Base-by-base conservation (phyloP, 2,797 vertebrate genomes). In the Nyctibius grandis region DNA sequence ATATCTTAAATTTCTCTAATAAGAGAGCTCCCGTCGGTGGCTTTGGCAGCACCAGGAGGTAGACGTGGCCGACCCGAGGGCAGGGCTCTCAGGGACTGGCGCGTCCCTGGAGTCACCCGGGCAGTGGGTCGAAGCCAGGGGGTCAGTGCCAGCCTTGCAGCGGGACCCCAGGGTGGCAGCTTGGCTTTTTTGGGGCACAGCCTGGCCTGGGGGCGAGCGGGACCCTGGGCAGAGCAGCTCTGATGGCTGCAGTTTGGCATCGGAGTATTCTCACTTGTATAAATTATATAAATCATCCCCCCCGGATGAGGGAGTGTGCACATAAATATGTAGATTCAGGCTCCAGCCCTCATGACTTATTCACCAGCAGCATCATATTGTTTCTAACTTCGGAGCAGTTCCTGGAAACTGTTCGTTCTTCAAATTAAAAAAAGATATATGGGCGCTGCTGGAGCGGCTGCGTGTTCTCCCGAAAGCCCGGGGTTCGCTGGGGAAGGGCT, bases 341-440 rank as follows among this genome's bases (percentile, higher is more conserved):
- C 91, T 96, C 77, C 91, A 95, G 87, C 92, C 89, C 87, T 97
- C 94, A 97, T 97, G 95, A 96, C 95, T 97, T 96, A 97, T 97
- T 97, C 95, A 97, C 94, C 85, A 95, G 89, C 87, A 84, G 91
- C 88, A 93, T 95, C 94, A 86, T 86, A 95, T 95, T 97, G 96
- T 97, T 97, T 96, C 96, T 97, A 95, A 96, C 72, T 96, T 95
- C 90, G 44, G 96, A 95, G 93, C 93, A 84, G 94, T 96, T 95
- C 96, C 96, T 97, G 95, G 95, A 97, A 97, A 82, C 95, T 94
- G 91, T 60, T 93, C 80, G 3, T 85, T 96, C 93, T 77, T 93
- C 91, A 95, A 91, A 97, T 96, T 95, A 93, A 95, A 97, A 94
- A 89, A 87, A 97, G 93, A 95, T 95, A 31, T 60, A 94, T 57